Conservation (phyloP, 2,888 invertebrate species). For the Ochropleura leucogaster region DNA sequence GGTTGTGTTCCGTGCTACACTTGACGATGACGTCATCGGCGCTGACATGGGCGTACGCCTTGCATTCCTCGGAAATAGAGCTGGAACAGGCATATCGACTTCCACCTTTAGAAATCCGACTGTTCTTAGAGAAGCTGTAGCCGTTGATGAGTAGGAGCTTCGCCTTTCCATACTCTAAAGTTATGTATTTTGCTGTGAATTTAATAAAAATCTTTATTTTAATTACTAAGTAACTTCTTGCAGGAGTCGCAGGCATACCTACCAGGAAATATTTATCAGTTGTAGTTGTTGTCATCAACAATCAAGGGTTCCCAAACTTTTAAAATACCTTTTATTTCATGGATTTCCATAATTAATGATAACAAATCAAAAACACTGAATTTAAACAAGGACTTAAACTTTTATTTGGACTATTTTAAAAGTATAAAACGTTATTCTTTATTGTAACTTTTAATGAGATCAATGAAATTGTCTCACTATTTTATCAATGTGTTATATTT, state of each 20-base stretch:
- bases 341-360: no score
- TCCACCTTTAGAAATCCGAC: constrained; percentile 55
- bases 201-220: neutral
- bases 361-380: no score
- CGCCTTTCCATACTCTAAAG: constrained; percentile 53
- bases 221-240: neutral
- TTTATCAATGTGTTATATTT: no score
- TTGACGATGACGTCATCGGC: constrained; percentile 35
- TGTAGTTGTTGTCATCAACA: neutral
- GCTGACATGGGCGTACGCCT: constrained; percentile 49
- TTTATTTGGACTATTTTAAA: no score
- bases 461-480: no score
- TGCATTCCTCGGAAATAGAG: constrained; percentile 34
- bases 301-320: no score
- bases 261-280: neutral
- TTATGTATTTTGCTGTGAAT: constrained; percentile 64
- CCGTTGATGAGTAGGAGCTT: constrained; percentile 64
- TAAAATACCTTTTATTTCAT: no score
- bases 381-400: no score
- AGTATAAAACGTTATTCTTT: no score
- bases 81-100: constrained; percentile 71
- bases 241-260: neutral
- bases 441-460: no score
- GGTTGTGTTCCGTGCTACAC: constrained; percentile 34
- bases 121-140: constrained; percentile 69